phyloP scores from a whole-genome alignment of 2,113 vertebrate species.

The Salvelinus namaycush region DNA sequence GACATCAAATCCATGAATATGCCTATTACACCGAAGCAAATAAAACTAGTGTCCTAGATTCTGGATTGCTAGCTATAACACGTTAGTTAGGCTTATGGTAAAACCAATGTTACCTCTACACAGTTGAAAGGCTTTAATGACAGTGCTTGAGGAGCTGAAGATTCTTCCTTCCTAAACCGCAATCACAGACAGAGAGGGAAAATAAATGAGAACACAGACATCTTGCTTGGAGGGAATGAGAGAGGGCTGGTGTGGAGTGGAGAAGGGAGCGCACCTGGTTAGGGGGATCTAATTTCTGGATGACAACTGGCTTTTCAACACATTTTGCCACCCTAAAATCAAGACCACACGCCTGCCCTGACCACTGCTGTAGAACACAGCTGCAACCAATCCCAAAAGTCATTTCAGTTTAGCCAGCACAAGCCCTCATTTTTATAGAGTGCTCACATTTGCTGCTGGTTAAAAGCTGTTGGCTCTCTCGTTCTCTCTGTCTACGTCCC shows the following conservation, averaged over 20 bases:
- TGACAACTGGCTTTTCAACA: slow-evolving; percentile 38
- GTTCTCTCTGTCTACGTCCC: too few relatives aligned
- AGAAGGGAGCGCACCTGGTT: not conserved
- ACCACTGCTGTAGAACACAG: slow-evolving; percentile 33
- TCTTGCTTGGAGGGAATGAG: not conserved
- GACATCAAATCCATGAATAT: not conserved
- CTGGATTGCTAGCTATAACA: not conserved
- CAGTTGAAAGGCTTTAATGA: slow-evolving; percentile 17
- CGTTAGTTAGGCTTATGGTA: not conserved
- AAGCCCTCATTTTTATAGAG: slow-evolving; percentile 29
- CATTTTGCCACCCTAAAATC: slow-evolving; percentile 24
- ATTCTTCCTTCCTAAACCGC: slow-evolving; percentile 30
- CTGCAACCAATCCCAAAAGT: slow-evolving; percentile 46
- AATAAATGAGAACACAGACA: slow-evolving; percentile 19
- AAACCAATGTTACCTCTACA: slow-evolving; percentile 27
- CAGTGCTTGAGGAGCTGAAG: slow-evolving; percentile 25
- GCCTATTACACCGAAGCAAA: not conserved
- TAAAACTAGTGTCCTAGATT: not conserved
- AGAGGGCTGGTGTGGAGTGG: not conserved
- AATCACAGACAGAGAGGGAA: slow-evolving; percentile 22
- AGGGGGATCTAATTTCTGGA: slow-evolving; percentile 8
- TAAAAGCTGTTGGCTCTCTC: slow-evolving; percentile 19
- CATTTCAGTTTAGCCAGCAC: slow-evolving; percentile 29
- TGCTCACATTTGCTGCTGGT: slow-evolving; percentile 43
- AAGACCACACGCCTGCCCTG: slow-evolving; percentile 19